Evolutionary conservation across 2,888 invertebrate species (phyloP), one percentile per base, ranked within the genome.

Genomic region (Drosophila sordidula): DNA sequence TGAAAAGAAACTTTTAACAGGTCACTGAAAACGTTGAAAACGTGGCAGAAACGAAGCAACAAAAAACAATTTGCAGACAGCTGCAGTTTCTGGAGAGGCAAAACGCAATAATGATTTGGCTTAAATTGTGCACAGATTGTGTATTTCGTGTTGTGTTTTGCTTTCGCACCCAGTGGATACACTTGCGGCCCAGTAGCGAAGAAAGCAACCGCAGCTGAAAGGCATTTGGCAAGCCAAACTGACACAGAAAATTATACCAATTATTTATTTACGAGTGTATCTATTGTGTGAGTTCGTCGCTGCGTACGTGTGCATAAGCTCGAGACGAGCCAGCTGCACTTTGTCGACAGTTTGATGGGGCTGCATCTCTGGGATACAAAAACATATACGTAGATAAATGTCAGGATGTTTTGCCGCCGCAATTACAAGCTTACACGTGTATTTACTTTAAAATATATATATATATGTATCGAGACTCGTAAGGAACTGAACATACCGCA

Each of bases 321-420:
- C 14, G 49, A 52, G 54, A 12, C 44, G 32, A 45, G 52, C 44
- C 76, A 81, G 72, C 83, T 86, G 86, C 86, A 72, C 36, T 76
- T 62, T 77, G 80, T 78, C 70, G 87, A 83, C 87, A 83, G 70
- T 70, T 83, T 87, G 78, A 81, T 84, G 74, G 77, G 86, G 76
- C 45, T 49, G 56, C 57, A 79, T 68, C 80, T 68, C 22, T 29
- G 32, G 65, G 73, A 67, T 73, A 61, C 66, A 52, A 32, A 34
- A 34, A 1, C 6, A 18, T 38, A 8, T 9, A 4, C 26, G 26
- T 11, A 41, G 52, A 47, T 18, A 14, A 14, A 32, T 39, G 55
- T 65, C 61, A 64, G 63, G 63, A 64, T 18, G 32, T 25, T 65
- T 56, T 52, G 54, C 44, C 46, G 50, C 55, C 38, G 58, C 65